Base-by-base conservation (phyloP, 2,888 invertebrate genomes). In the Drosophila hamatofila region DNA sequence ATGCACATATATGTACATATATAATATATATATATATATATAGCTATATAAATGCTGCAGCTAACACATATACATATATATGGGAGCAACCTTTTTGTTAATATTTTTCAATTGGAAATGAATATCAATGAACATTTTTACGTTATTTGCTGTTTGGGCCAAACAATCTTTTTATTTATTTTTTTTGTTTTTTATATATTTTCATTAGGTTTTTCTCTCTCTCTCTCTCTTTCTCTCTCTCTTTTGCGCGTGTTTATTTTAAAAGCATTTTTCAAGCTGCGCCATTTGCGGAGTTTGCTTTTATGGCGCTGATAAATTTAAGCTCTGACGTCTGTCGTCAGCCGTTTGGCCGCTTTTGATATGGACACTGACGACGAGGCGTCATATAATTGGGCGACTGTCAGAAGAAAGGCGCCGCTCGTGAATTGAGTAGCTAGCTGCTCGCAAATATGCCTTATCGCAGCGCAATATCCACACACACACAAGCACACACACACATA, bases 261-360 rank as follows among this genome's bases (percentile, higher is more conserved):
- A 49, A 59, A 68, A 60, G 61, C 66, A 58, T 67, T 72, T 74
- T 74, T 72, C 35, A 69, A 62, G 68, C 66, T 72, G 58, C 44
- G 61, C 35, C 54, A 74, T 83, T 77, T 66, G 41, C 21, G 23
- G 37, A 39, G 51, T 54, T 59, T 48, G 14, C 44, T 64, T 84
- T 82, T 80, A 79, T 72, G 82, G 56, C 55, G 25, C 67, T 75
- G 75, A 85, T 79, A 84, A 75, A 76, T 75, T 79, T 58, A 63
- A 72, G 61, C 71, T 55, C 58, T 72, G 68, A 54, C 51, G 56
- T 42, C 56, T 49, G 62, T 44, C 44, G 55, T 27, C 56, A 49
- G 59, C 55, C 63, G 63, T 78, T 75, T 81, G 27, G 46, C n/a
- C 80, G 67, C 63, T 70, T 62, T 72, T 48, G 60, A 72, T 49